These are phyloP conservation scores for Babyrousa celebensis DNA, from an alignment of 2,797 vertebrate species.

Conservation along the genomic window DNA sequence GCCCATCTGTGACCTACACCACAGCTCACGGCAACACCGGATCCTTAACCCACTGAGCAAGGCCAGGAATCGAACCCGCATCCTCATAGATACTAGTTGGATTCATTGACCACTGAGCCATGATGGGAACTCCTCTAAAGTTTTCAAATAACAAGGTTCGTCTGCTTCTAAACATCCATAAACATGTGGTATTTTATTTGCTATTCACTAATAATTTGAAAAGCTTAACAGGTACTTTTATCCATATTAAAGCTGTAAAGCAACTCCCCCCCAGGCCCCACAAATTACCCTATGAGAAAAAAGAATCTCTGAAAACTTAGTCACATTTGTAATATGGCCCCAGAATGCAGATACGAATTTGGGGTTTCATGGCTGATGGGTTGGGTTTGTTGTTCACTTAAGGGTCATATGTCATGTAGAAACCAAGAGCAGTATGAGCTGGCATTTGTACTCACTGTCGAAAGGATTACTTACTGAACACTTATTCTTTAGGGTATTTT, in stretches of 20 bases:
- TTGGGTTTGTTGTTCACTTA: not conserved
- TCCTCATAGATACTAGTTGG: too few species aligned
- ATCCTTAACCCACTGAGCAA: too few species aligned
- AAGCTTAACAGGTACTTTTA: conserved; percentile 15
- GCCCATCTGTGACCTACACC: too few species aligned
- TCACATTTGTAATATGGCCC: not conserved
- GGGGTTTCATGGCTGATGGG: not conserved
- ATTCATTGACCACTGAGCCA: too few species aligned
- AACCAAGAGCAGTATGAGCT: not conserved
- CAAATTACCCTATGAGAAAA: not conserved
- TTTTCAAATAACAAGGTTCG: conserved; percentile 23
- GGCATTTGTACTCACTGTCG: not conserved
- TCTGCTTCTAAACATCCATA: not conserved
- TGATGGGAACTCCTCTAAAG: not conserved
- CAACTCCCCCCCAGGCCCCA: not conserved
- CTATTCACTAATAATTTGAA: not conserved
- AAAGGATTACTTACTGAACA: not conserved
- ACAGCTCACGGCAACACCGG: too few species aligned
- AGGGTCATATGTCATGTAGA: not conserved
- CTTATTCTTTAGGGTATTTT: not conserved
- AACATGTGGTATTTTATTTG: conserved; percentile 7
- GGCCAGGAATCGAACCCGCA: too few species aligned
- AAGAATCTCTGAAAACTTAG: conserved; percentile 34
- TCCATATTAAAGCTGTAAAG: conserved; percentile 21
- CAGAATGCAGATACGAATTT: conserved; percentile 22